Conservation (phyloP, 2,888 invertebrate genomes). For the Steinernema hermaphroditum region DNA sequence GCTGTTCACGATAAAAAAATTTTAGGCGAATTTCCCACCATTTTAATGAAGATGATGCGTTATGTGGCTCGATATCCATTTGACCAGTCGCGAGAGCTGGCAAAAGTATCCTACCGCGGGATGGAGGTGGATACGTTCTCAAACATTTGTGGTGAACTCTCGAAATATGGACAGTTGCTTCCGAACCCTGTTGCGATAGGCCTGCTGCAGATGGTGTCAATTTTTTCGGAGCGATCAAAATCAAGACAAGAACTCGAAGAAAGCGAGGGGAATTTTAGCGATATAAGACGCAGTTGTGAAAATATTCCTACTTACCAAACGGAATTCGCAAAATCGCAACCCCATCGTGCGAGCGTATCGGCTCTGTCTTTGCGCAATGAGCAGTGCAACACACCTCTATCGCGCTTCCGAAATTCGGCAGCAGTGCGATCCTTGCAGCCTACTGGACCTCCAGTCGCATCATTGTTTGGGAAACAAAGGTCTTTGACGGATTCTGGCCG, state of each 20-base stretch:
- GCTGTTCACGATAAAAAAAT: not conserved
- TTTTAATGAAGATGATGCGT: constrained; percentile 19
- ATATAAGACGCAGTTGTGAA: not conserved
- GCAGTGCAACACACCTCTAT: not conserved
- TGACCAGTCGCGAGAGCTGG: constrained; percentile 4
- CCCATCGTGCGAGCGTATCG: not conserved
- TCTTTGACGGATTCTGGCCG: not conserved
- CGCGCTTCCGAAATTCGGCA: not conserved
- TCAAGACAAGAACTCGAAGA: not conserved
- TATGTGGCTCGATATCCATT: constrained; percentile 20
- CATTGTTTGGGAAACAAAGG: not conserved
- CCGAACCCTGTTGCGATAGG: not conserved
- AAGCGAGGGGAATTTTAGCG: not conserved
- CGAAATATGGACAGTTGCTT: not conserved
- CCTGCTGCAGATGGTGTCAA: not conserved
- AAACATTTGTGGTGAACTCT: not conserved
- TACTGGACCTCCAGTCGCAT: not conserved
- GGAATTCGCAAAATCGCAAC: not conserved
- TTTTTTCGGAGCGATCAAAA: not conserved
- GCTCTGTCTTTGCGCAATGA: not conserved
- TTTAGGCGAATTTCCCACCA: constrained; percentile 12
- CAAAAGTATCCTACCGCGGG: constrained; percentile 1
- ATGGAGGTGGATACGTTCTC: constrained; percentile 7
- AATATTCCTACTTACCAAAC: not conserved
- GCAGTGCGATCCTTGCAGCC: not conserved